A percentile compares a stretch with the other conserved stretches of the same genome.
phyloP scores from a whole-genome alignment of 2,797 vertebrate genomes.

The Euphonia xanthogaster region DNA sequence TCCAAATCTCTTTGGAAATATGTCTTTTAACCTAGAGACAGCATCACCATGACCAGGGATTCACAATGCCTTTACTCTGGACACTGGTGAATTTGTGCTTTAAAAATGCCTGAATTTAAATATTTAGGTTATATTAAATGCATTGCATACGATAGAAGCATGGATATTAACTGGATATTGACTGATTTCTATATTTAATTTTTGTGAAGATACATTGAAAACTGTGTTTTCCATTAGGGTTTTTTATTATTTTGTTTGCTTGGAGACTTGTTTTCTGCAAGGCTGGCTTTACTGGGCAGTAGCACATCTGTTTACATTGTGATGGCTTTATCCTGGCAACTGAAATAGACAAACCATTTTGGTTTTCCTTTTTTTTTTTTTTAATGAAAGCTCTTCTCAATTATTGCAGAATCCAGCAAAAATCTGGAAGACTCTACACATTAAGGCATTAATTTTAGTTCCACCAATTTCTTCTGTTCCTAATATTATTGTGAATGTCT shows the following conservation, averaged over 20 bases:
- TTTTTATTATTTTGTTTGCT: neutral
- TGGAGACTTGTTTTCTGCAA: constrained; percentile 44
- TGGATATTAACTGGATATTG: neutral
- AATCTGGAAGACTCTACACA: neutral
- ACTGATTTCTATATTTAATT: neutral
- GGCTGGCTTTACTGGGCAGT: constrained; percentile 44
- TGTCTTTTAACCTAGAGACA: neutral
- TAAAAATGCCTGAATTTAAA: neutral
- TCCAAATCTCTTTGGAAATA: neutral
- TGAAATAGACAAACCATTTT: constrained; percentile 18
- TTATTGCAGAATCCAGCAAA: constrained; percentile 36
- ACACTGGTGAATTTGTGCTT: neutral
- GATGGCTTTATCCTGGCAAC: constrained; percentile 43
- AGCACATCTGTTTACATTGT: constrained; percentile 46
- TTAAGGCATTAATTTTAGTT: neutral
- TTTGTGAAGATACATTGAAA: neutral
- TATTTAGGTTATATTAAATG: neutral
- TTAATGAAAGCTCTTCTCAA: constrained; percentile 32
- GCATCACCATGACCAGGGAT: neutral
- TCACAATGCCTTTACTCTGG: neutral
- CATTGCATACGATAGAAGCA: neutral
- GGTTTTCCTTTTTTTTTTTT: neutral
- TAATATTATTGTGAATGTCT: neutral
- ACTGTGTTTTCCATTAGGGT: neutral
- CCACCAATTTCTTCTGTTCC: neutral